Percentiles rank a stretch among this genome's conserved stretches.
Evolutionary conservation across 2,888 invertebrate species (phyloP).

Genomic region (Noctuana brunneofusca): DNA sequence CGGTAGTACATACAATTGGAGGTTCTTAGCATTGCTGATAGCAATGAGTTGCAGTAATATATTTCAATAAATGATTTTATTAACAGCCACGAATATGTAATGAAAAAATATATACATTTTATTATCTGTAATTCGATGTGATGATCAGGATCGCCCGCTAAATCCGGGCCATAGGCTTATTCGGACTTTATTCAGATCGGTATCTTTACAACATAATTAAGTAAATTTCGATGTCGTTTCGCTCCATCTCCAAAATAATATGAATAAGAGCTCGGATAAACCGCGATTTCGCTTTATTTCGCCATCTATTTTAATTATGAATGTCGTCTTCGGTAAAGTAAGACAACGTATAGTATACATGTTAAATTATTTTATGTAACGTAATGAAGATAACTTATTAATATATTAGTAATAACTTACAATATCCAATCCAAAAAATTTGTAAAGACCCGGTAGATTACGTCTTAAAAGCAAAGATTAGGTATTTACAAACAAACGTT

Average conservation of each 20-base stretch:
- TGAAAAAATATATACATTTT: conserved; percentile 38
- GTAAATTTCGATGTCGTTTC: conserved; percentile 68
- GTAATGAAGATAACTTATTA: no score
- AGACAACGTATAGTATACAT: background rate
- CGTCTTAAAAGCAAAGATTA: background rate
- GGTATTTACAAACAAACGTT: background rate
- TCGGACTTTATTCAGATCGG: conserved; percentile 62
- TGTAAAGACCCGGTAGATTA: background rate
- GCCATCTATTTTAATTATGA: conserved; percentile 60
- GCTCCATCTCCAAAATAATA: conserved; percentile 65
- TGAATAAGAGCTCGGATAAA: conserved; percentile 64
- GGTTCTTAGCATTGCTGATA: no score
- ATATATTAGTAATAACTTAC: no score
- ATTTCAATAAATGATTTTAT: background rate
- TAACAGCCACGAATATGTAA: background rate
- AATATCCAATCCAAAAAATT: no score
- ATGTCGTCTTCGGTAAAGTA: conserved; percentile 50
- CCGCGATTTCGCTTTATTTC: conserved; percentile 63
- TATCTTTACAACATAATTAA: conserved; percentile 74
- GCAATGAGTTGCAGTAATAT: background rate
- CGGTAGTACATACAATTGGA: no score
- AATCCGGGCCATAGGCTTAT: conserved; percentile 47
- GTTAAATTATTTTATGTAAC: no score
- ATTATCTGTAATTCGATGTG: conserved; percentile 45
- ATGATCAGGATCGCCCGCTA: conserved; percentile 52